Conservation (phyloP, 2,888 invertebrate genomes). For the Nematopogon swammerdamellus region DNA sequence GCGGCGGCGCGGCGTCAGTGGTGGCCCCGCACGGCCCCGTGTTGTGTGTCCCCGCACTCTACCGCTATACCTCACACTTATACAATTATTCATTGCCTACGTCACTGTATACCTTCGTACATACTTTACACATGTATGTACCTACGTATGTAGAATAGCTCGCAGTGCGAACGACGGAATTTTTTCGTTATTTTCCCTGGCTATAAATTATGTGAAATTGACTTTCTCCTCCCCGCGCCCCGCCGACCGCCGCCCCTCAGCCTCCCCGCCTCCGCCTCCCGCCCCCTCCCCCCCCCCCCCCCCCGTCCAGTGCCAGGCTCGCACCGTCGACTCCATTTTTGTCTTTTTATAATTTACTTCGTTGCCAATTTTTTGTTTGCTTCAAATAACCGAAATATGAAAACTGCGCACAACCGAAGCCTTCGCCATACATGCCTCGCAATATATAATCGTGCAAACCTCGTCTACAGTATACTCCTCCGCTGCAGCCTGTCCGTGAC, state of each 20-base stretch:
- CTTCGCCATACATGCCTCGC: too few species aligned
- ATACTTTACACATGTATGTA: too few species aligned
- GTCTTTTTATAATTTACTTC: neutral
- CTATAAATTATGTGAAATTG: neutral
- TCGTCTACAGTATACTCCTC: too few species aligned
- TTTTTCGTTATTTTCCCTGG: neutral
- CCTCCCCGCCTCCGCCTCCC: too few species aligned
- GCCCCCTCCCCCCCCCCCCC: neutral
- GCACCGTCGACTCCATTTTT: neutral
- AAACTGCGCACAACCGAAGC: neutral
- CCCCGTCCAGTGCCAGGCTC: neutral
- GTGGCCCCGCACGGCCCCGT: neutral
- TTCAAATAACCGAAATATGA: neutral
- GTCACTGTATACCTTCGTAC: too few species aligned
- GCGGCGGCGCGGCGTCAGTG: constrained; percentile 17
- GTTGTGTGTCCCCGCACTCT: too few species aligned
- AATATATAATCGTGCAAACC: too few species aligned
- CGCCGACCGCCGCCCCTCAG: too few species aligned
- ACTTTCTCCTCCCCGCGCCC: neutral
- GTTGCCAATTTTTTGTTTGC: neutral
- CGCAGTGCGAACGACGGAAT: too few species aligned
- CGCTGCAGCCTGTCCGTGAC: too few species aligned
- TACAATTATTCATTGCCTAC: constrained; percentile 57
- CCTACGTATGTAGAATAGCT: too few species aligned
- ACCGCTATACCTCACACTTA: constrained; percentile 36